Percentiles rank a stretch among this genome's conserved stretches.
Conservation (phyloP, 2,888 invertebrate species). For the Pyrrhosoma nymphula region DNA sequence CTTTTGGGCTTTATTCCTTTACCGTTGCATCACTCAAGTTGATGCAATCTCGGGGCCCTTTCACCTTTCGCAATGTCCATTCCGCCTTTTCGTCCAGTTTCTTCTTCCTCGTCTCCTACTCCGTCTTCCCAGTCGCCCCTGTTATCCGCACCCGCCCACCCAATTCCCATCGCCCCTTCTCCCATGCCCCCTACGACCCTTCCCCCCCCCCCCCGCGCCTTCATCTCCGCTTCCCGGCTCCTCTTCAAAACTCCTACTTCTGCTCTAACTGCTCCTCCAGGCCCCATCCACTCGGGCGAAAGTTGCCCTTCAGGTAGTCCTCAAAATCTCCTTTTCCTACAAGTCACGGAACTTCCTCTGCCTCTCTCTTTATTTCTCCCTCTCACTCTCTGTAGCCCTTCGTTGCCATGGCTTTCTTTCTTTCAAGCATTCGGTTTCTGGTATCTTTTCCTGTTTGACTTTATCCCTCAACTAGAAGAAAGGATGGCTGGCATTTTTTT, state of each 20-base stretch:
- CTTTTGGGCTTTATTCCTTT: too few species aligned
- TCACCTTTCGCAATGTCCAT: not conserved
- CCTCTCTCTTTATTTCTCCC: not conserved
- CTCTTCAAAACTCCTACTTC: constrained; percentile 36
- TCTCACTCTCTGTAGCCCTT: not conserved
- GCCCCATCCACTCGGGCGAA: constrained; percentile 45
- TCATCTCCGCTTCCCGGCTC: not conserved
- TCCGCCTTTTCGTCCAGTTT: not conserved
- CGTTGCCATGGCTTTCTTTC: too few species aligned
- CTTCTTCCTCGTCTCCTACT: not conserved
- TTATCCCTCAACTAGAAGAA: too few species aligned
- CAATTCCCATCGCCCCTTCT: not conserved
- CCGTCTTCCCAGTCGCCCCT: not conserved
- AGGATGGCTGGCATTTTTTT: too few species aligned
- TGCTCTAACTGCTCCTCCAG: constrained; percentile 44
- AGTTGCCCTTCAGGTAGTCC: constrained; percentile 46
- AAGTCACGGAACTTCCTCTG: not conserved
- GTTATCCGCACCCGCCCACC: not conserved
- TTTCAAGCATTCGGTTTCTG: too few species aligned
- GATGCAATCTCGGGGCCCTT: not conserved
- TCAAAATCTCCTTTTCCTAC: constrained; percentile 26
- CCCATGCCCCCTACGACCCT: not conserved
- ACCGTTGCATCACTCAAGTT: too few species aligned
- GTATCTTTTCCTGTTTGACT: too few species aligned
- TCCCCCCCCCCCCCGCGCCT: not conserved